Evolutionary conservation across 1,140 invertebrate species (phyloP), one percentile per base, ranked within the genome.

Genomic region (Aphis craccivora): DNA sequence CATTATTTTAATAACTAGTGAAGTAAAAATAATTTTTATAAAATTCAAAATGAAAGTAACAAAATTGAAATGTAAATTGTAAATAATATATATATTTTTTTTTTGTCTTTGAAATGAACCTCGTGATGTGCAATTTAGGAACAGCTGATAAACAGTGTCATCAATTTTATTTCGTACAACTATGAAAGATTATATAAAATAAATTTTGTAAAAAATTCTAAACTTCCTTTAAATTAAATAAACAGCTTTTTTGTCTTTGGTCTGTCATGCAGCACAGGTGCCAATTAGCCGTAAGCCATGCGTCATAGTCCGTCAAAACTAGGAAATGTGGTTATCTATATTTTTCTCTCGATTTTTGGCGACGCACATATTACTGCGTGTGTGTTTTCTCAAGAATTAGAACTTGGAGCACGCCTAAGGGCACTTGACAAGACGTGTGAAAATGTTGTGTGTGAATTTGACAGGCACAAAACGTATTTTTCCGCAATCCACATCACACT

Each of bases 361-460:
- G 30, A n/a, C 25, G 30, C 60, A 18, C 60, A 67, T n/a, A n/a
- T 18, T 84, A 11, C 43, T 23, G 37, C 37, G 8, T 5, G 22
- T 40, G 37, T 40, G 2, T 43, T 40, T 40, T 11, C 9, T 8
- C 22, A 8, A 84, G 35, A 40, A 43, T 84, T 23, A 84, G 81
- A 84, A 43, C 37, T 25, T 25, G 23, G 9, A 84, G 37, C 30
- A 84, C 81, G 23, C 81, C 20, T 3, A 83, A 84, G 81, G 81
- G 81, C 81, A 84, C 81, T 84, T 37, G 81, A 84, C 81, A 40
- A 25, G 81, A 84, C 37, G 37, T 86, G 40, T 43, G 84, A 86
- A 86, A 86, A 86, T 8, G 40, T 45, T 43, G 9, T 18, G 84
- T 25, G 84, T 84, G 81, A 40, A 40, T 43, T 84, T 84, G 81